Evolutionary conservation across 2,888 invertebrate genomes (phyloP), one percentile per base, ranked within the genome.

Genomic region (Macroteleia sp.): DNA sequence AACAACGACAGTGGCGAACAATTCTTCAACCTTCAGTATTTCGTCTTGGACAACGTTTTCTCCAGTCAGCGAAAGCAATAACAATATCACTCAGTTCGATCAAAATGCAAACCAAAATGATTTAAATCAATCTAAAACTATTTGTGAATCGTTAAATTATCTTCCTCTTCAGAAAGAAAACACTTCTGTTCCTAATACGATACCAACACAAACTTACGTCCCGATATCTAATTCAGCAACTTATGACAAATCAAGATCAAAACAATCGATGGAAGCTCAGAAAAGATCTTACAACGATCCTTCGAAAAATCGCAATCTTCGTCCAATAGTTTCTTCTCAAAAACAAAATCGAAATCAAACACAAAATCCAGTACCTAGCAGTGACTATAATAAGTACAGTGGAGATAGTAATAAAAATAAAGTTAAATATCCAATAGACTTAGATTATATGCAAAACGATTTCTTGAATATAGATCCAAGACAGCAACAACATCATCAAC

Each of bases 21-120:
- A 88, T 77, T 87, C 91, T 1, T 91, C 91, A 0, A 91, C 90
- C 64, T 91, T 91, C 67, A 91, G 91, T 61, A 91, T 91, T 44
- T 77, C 91, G 5, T 91, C 91, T 1, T 91, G 91, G 91, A 91
- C 91, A 0, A 91, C 90, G 0, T 86, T 90, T 30, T 90, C 91
- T 2, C 90, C 90, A 1, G 82, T 83, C 8, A 82, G 82, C 9
- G 82, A 85, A 0, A 69, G 62, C 5, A 69, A 73, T 5, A 80
- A 81, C 30, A 85, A 83, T 78, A 56, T 83, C 14, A 12, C 71
- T 12, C 82, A 81, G 4, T 83, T 78, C 17, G 83, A 84, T 12
- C 81, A 81, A 44, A 57, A 50, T 17, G 10, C 79, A 0, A 32
- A 74, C 20, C 50, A 61, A 34, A 39, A 56, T 12, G 74, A 81